Evolutionary conservation across 2,113 vertebrate genomes (phyloP).

Genomic region (Catharus bicknelli): DNA sequence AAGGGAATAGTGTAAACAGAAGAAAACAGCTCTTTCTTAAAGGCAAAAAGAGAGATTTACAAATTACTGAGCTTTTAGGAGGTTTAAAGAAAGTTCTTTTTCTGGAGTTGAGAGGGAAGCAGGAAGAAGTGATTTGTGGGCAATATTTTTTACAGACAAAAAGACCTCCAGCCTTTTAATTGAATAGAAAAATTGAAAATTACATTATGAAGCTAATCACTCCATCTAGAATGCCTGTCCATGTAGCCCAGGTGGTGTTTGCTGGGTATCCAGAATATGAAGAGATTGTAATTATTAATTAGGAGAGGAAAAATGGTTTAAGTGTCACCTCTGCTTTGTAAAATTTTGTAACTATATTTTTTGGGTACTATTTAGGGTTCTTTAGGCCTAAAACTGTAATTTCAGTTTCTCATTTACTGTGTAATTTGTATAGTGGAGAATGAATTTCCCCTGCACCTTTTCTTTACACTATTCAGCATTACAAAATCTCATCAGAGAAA

Average conservation of each 20-base stretch:
- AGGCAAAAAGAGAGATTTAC: slow-evolving; percentile 28
- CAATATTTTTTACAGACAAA: neutral
- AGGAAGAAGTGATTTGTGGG: neutral
- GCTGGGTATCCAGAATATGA: neutral
- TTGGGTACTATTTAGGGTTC: neutral
- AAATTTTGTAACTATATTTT: neutral
- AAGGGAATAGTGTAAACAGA: slow-evolving; percentile 15
- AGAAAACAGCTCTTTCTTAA: slow-evolving; percentile 32
- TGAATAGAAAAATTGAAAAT: neutral
- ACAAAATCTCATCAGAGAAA: neutral
- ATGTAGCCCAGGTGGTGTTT: neutral
- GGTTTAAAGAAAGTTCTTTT: neutral
- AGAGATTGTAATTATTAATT: neutral
- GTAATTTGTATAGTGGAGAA: neutral
- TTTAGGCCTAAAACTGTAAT: neutral
- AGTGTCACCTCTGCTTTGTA: neutral
- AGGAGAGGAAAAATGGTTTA: neutral
- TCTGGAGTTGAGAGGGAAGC: neutral
- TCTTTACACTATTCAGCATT: neutral
- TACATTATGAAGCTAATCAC: neutral
- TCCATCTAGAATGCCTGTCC: neutral
- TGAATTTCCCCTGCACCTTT: neutral
- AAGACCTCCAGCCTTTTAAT: neutral
- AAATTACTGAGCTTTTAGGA: slow-evolving; percentile 1
- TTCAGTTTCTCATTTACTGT: neutral